Evolutionary conservation across 2,797 vertebrate genomes (phyloP).

Genomic region (Poecile montanus): DNA sequence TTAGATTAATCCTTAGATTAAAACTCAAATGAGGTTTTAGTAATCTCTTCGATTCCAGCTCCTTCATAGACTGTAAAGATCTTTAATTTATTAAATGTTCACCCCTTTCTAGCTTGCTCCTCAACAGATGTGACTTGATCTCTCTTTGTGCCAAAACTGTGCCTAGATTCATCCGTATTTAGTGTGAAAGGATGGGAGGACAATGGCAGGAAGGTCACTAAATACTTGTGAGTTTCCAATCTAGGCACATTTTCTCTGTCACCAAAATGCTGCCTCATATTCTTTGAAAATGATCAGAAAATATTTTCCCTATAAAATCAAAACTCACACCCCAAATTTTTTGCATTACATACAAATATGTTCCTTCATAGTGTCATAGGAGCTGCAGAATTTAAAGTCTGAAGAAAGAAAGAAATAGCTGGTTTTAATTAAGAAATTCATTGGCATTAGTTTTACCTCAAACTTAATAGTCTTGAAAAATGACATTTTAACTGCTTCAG

Average conservation of each 20-base stretch:
- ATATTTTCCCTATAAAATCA: not conserved
- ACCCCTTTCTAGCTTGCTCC: not conserved
- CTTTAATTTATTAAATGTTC: not conserved
- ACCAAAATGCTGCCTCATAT: not conserved
- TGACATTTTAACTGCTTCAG: not conserved
- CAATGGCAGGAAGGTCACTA: not conserved
- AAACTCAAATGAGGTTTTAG: not conserved
- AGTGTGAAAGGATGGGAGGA: not conserved
- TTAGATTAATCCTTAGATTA: constrained; percentile 8
- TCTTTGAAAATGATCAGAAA: not conserved
- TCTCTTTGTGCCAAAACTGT: not conserved
- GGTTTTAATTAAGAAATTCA: not conserved
- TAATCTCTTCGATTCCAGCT: not conserved
- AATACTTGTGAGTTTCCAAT: not conserved
- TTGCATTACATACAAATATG: not conserved
- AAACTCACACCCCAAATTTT: not conserved
- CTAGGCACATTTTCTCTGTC: not conserved
- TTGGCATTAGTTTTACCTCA: not conserved
- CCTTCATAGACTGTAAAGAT: not conserved
- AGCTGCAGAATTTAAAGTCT: not conserved
- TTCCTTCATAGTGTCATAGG: not conserved
- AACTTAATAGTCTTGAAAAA: not conserved
- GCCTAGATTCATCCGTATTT: not conserved
- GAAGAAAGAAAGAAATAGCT: not conserved
- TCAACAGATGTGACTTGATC: not conserved